Percentiles rank a stretch among this genome's conserved stretches.
phyloP scores from a whole-genome alignment of 1,140 invertebrate species.

The Saccostrea echinata region DNA sequence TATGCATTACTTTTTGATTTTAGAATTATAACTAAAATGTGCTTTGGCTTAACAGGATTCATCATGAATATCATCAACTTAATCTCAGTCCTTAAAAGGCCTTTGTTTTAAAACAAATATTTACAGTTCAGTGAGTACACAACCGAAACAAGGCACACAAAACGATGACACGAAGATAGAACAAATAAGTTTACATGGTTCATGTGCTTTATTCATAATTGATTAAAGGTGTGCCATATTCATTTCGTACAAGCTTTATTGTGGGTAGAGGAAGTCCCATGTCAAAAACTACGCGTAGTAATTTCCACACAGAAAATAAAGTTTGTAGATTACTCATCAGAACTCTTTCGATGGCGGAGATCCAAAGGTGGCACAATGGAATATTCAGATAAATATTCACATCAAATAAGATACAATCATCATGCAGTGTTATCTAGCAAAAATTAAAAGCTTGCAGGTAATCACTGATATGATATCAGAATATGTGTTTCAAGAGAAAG shows the following conservation, averaged over 20 bases:
- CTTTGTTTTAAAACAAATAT: conserved; percentile 22
- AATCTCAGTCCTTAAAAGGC: background rate
- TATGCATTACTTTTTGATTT: no score
- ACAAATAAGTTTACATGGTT: conserved; percentile 17
- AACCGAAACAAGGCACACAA: background rate
- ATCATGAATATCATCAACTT: background rate
- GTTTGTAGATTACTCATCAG: no score
- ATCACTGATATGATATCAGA: no score
- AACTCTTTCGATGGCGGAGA: no score
- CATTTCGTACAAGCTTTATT: background rate
- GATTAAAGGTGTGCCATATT: background rate
- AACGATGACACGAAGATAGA: conserved; percentile 18
- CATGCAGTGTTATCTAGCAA: no score
- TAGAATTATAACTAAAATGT: background rate
- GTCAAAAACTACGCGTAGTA: background rate
- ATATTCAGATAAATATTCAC: no score
- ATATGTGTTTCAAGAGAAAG: no score
- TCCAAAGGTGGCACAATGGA: no score
- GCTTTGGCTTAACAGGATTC: background rate
- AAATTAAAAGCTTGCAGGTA: no score
- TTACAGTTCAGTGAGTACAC: conserved; percentile 1
- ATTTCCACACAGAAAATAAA: no score
- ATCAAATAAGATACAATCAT: no score
- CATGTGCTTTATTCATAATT: background rate
- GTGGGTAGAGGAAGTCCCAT: background rate